Conservation (phyloP, 1,140 invertebrate species). For the Cyclargus thomasi region DNA sequence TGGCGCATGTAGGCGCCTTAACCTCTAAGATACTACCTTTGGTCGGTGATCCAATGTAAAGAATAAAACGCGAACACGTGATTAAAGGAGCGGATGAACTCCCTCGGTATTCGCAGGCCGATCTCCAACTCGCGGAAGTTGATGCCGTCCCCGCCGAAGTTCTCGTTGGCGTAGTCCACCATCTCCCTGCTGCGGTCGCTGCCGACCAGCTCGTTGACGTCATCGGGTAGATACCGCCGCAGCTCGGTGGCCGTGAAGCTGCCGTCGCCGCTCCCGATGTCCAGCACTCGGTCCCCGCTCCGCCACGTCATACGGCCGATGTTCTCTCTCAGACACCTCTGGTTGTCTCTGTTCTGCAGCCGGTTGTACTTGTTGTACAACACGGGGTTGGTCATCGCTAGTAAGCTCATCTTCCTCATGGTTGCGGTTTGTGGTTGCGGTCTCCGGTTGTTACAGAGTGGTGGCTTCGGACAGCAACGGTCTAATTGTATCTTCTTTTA, state of each 20-base stretch:
- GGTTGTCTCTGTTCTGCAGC: conserved; percentile 6
- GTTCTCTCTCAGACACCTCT: neutral
- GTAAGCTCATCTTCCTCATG: neutral
- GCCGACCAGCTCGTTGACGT: neutral
- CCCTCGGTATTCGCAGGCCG: neutral
- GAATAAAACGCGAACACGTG: neutral
- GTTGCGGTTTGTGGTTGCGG: neutral
- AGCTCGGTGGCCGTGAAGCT: neutral
- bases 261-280: conserved; percentile 11
- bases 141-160: neutral
- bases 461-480: neutral
- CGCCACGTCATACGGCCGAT: neutral
- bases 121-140: neutral
- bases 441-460: neutral
- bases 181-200: neutral
- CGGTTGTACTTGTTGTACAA: neutral
- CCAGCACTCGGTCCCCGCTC: neutral
- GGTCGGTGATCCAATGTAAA: neutral
- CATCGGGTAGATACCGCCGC: neutral
- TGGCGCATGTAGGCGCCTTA: too few species aligned
- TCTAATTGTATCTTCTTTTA: neutral
- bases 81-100: neutral
- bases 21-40: conserved; percentile 1
- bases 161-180: conserved; percentile 4
- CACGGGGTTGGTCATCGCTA: neutral